Base-by-base conservation (phyloP, 2,888 invertebrate species). In the Mimas tiliae region DNA sequence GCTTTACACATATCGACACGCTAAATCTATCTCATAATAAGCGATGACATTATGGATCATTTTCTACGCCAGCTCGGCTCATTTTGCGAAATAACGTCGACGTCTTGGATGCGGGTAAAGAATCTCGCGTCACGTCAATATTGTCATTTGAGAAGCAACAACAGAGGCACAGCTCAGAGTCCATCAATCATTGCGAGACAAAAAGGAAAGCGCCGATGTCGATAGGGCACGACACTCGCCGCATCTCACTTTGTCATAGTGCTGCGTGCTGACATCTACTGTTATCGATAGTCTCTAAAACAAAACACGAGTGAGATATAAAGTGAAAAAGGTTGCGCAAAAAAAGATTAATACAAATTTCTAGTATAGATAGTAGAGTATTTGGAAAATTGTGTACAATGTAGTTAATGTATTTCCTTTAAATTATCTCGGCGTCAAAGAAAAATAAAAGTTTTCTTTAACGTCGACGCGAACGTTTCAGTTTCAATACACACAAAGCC, bases 151-250 rank as follows among this genome's bases (percentile, higher is more conserved):
- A 78, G 76, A 67, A 73, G 78, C 75, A 75, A 74, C 81, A 80
- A 70, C 72, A 71, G 71, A 68, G 66, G 53, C 77, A 71, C 70
- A 76, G 76, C 78, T 72, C 77, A 79, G 77, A 74, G 77, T 74
- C 81, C 85, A 91, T 91, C 91, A 89, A 91, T 91, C 88, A 86
- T 81, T 68, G 67, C 70, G 75, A 81, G 82, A 88, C 87, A 90
- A 90, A 91, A 89, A 89, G 82, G 81, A 80, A 82, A 80, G 75
- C 77, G 67, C 70, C 71, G 78, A 77, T 76, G 82, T 80, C 82
- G 86, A 89, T 87, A 87, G 85, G 81, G 85, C 86, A 84, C 83
- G 84, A 77, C 81, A 79, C 74, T 76, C 77, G 75, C 75, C 79
- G 73, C 77, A 70, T 72, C 77, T 77, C 82, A 84, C 84, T 87